These are phyloP conservation scores for Telmatherina bonti DNA, from an alignment of 2,797 vertebrate species.

Conservation along the genomic window DNA sequence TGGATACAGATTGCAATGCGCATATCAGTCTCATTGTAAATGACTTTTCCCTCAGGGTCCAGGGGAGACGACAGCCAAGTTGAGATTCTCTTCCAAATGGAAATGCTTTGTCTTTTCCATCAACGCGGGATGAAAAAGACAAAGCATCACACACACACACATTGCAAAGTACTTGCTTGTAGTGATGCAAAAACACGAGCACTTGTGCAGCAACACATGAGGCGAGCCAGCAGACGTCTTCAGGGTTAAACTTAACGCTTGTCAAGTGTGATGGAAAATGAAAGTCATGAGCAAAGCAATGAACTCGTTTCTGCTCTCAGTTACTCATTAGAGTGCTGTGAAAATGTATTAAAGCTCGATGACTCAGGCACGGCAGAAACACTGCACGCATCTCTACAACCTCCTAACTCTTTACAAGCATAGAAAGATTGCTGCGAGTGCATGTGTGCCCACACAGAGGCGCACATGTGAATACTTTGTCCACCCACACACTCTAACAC, in stretches of 20 bases:
- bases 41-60: background rate
- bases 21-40: background rate
- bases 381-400: background rate
- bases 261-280: background rate
- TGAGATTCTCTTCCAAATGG: background rate
- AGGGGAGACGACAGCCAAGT: background rate
- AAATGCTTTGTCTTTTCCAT: background rate
- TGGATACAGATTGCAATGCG: conserved; percentile 13
- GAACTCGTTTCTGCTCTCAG: background rate
- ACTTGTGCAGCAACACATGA: background rate
- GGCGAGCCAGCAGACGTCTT: background rate
- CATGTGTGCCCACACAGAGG: background rate
- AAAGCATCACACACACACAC: too few species aligned
- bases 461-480: too few species aligned
- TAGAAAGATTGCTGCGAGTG: background rate
- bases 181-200: background rate
- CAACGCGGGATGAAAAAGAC: background rate
- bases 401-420: background rate
- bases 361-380: background rate
- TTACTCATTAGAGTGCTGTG: conserved; percentile 13
- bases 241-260: background rate
- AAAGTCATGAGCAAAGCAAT: conserved; percentile 3
- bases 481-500: background rate
- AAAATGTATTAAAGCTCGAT: conserved; percentile 8
- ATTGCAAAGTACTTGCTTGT: background rate